Conservation (phyloP, 2,888 invertebrate species). For the Platycheirus albimanus region DNA sequence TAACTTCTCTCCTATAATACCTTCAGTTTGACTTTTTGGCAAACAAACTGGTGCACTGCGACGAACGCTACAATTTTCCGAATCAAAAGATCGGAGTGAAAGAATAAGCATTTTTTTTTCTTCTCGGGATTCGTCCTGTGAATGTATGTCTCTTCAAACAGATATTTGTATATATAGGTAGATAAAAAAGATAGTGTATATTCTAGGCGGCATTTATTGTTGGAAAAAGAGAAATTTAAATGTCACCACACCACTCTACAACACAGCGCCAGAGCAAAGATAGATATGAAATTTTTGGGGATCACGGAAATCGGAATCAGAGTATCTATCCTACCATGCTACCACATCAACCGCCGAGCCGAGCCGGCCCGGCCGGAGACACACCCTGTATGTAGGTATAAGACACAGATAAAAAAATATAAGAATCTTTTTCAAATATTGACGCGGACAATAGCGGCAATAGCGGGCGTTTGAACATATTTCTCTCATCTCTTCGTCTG, state of each 20-base stretch:
- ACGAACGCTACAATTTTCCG: slow-evolving; percentile 73
- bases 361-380: slow-evolving; percentile 15
- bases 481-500: not conserved
- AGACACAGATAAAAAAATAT: slow-evolving; percentile 33
- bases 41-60: slow-evolving; percentile 74
- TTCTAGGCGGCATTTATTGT: slow-evolving; percentile 41
- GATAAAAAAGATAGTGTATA: slow-evolving; percentile 55
- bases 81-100: slow-evolving; percentile 66
- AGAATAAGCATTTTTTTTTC: slow-evolving; percentile 11
- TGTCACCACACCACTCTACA: slow-evolving; percentile 65
- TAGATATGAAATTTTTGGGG: slow-evolving; percentile 40
- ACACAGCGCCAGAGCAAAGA: too few relatives aligned
- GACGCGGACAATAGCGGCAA: slow-evolving; percentile 48
- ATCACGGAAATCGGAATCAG: slow-evolving; percentile 27
- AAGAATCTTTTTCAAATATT: slow-evolving; percentile 53
- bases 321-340: slow-evolving; percentile 2
- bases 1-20: slow-evolving; percentile 25
- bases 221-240: slow-evolving; percentile 56
- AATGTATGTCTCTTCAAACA: slow-evolving; percentile 33
- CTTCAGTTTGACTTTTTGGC: slow-evolving; percentile 69
- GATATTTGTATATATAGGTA: slow-evolving; percentile 15
- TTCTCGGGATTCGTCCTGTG: slow-evolving; percentile 2
- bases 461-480: slow-evolving; percentile 30
- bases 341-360: not conserved
- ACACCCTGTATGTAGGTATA: slow-evolving; percentile 25